These are phyloP conservation scores for Cryptotermes secundus DNA, from an alignment of 1,140 invertebrate species.

Conservation along the genomic window DNA sequence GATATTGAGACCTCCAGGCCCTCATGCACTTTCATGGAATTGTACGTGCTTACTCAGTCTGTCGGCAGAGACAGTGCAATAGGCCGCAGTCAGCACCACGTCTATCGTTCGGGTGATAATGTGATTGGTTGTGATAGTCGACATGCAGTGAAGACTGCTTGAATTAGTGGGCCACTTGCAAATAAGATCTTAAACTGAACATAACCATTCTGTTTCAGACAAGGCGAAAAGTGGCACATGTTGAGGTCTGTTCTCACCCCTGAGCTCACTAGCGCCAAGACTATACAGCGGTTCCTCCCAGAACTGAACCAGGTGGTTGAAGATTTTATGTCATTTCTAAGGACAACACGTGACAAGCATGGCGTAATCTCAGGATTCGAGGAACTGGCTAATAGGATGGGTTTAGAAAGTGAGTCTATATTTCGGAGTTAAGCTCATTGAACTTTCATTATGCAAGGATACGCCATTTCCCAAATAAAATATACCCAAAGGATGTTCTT, in stretches of 20 bases:
- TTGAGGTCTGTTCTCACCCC: slow-evolving; percentile 72
- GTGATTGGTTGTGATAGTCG: neutral
- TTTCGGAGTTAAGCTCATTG: too few relatives aligned
- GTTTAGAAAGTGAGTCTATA: slow-evolving; percentile 68
- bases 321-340: slow-evolving; percentile 71
- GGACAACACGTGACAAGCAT: slow-evolving; percentile 51
- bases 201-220: slow-evolving; percentile 50
- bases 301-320: slow-evolving; percentile 74
- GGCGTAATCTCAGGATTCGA: slow-evolving; percentile 63
- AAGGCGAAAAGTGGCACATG: slow-evolving; percentile 77
- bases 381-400: slow-evolving; percentile 71
- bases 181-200: too few relatives aligned
- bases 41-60: too few relatives aligned
- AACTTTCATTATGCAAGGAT: too few relatives aligned
- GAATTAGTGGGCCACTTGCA: too few relatives aligned
- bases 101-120: neutral
- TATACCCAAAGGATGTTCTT: too few relatives aligned
- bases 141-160: slow-evolving; percentile 34
- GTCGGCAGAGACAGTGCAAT: neutral
- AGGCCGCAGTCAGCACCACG: too few relatives aligned
- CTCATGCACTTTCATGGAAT: too few relatives aligned
- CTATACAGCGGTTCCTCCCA: slow-evolving; percentile 74
- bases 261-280: slow-evolving; percentile 72
- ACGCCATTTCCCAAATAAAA: too few relatives aligned
- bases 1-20: too few relatives aligned